phyloP scores from a whole-genome alignment of 2,797 vertebrate species.

The Trichosurus vulpecula region DNA sequence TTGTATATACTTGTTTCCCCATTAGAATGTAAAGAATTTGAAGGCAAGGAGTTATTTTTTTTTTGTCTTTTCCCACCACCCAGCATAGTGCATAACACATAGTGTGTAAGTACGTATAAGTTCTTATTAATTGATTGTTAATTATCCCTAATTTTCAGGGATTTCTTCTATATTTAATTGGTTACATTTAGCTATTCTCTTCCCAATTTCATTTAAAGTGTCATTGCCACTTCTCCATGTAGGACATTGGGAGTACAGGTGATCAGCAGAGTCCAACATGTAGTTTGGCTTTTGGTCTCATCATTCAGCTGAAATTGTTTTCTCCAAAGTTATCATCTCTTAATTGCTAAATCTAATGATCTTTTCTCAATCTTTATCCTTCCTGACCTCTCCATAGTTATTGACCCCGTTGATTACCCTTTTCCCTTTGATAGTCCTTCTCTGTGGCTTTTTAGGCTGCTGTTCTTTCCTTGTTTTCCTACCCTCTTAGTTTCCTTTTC shows the following conservation, averaged over 20 bases:
- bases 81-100: background rate
- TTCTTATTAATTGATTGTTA: background rate
- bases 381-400: background rate
- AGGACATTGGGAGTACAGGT: background rate
- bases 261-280: background rate
- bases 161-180: background rate
- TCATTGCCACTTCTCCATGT: background rate
- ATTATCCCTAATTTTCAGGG: background rate
- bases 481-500: background rate
- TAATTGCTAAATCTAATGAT: background rate
- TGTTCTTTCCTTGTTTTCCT: background rate
- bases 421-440: background rate
- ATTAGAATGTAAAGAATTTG: background rate
- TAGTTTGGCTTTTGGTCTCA: background rate
- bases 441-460: background rate
- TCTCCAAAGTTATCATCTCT: background rate
- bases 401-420: background rate
- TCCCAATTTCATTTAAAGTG: background rate
- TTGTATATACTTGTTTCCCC: background rate
- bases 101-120: background rate
- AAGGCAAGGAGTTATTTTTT: background rate
- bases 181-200: background rate
- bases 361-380: background rate
- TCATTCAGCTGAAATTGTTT: background rate
- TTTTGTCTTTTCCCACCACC: background rate